Percentiles rank a stretch among this genome's conserved stretches.
phyloP scores from a whole-genome alignment of 2,797 vertebrate genomes.

The Acipenser ruthenus region DNA sequence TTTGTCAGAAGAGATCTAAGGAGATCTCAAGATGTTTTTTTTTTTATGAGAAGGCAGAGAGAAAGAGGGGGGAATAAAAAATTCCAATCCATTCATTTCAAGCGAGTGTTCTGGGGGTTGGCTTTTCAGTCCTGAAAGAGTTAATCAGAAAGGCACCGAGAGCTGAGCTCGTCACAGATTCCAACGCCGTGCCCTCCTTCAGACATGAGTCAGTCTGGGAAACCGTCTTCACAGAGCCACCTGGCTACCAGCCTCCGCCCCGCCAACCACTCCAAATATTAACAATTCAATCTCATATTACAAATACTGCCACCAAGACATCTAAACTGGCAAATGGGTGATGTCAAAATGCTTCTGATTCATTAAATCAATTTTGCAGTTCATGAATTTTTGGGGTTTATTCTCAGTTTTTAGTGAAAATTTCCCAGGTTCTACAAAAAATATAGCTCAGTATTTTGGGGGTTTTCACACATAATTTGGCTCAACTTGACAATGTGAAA shows the following conservation, averaged over 20 bases:
- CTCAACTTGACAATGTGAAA: no score
- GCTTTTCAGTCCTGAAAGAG: conserved; percentile 38
- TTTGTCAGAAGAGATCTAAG: conserved; percentile 14
- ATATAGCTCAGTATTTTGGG: no score
- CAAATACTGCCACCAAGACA: no score
- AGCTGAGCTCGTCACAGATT: conserved; percentile 34
- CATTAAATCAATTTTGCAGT: no score
- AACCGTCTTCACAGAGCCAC: conserved; percentile 19
- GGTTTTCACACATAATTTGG: no score
- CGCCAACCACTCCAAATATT: no score
- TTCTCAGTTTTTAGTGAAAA: no score
- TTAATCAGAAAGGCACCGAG: conserved; percentile 29
- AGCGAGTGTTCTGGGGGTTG: conserved; percentile 42
- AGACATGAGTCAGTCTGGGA: conserved; percentile 53
- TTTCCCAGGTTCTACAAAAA: no score
- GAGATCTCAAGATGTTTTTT: neutral
- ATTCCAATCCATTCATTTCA: conserved; percentile 60
- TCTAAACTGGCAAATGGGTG: no score
- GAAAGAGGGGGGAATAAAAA: conserved; percentile 36
- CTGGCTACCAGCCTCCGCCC: neutral
- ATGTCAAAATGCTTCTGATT: no score
- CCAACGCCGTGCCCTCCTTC: conserved; percentile 33
- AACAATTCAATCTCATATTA: no score
- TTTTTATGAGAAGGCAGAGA: conserved; percentile 17
- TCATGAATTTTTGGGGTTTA: no score